Evolutionary conservation across 2,113 vertebrate genomes (phyloP), one percentile per base, ranked within the genome.

Genomic region (Peromyscus californicus): DNA sequence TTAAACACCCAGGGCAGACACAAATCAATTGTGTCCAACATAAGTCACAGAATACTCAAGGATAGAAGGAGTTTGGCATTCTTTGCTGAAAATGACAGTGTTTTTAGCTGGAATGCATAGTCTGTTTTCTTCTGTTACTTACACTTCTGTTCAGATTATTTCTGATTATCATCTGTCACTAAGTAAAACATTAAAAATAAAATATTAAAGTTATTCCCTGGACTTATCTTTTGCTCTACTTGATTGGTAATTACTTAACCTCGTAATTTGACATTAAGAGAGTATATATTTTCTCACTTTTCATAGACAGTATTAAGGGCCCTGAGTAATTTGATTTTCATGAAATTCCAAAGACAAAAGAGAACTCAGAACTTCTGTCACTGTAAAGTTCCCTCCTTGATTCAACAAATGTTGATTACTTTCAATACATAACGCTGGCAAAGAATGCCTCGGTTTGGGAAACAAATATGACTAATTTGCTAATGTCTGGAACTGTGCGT

Each of bases 391-490:
- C 17, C 36, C 2, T 61, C 10, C 36, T 79, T 83, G 3, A 69
- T 80, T 89, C 36, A 39, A 33, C 2, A 87, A 86, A 82, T 78
- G 17, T 33, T 91, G 21, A 29, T 36, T 92, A 3, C 76, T 89
- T 95, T 65, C 42, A 88, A 69, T 42, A 29, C 15, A 63, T 54
- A n/a, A 7, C 21, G n/a, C 16, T 82, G 5, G 19, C 4, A 1
- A 59, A 82, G 0, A 2, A 4, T n/a, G 1, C 33, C 19, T 36
- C 57, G 1, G 5, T n/a, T 0, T n/a, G 33, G 31, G 10, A 57
- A 82, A 57, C n/a, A 82, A 19, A 7, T 74, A 39, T 13, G 57
- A 22, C n/a, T 19, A 42, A 42, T 24, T 63, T 63, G 7, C n/a
- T 63, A 42, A 29, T 84, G 13, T 39, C 21, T 83, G 36, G 2